phyloP scores from a whole-genome alignment of 1,140 invertebrate genomes.

The Drosophila parvula region DNA sequence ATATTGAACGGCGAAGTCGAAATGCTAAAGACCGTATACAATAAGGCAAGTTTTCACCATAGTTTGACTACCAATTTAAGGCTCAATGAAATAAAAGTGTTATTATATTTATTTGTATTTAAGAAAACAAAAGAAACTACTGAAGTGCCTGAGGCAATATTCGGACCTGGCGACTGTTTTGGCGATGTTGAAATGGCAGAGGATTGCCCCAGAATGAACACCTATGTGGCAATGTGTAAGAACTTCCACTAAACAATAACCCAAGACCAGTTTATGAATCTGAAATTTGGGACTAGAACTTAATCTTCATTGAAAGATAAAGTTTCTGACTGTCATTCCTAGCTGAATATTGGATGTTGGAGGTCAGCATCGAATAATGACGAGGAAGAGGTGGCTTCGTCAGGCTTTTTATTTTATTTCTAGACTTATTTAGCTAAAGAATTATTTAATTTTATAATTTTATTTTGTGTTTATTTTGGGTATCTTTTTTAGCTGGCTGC shows the following conservation, averaged over 20 bases:
- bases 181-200: conserved; percentile 72
- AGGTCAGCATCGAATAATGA: no score
- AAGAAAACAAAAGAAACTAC: conserved; percentile 32
- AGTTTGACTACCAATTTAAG: not conserved
- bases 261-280: not conserved
- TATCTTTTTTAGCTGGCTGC: conserved; percentile 28
- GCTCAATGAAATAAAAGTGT: not conserved
- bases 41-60: conserved; percentile 34
- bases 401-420: not conserved
- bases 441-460: not conserved
- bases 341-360: no score
- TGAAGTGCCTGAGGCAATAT: conserved; percentile 45
- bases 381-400: no score
- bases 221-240: conserved; percentile 57
- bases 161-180: conserved; percentile 72
- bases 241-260: not conserved
- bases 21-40: conserved; percentile 40
- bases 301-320: no score
- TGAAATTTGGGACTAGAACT: no score
- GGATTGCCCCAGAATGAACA: conserved; percentile 39
- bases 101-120: no score
- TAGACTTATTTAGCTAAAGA: not conserved
- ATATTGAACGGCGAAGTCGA: conserved; percentile 72
- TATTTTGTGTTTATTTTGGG: not conserved
- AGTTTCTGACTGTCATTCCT: no score